Conservation (phyloP, 2,888 invertebrate species). For the Brenthis daphne region DNA sequence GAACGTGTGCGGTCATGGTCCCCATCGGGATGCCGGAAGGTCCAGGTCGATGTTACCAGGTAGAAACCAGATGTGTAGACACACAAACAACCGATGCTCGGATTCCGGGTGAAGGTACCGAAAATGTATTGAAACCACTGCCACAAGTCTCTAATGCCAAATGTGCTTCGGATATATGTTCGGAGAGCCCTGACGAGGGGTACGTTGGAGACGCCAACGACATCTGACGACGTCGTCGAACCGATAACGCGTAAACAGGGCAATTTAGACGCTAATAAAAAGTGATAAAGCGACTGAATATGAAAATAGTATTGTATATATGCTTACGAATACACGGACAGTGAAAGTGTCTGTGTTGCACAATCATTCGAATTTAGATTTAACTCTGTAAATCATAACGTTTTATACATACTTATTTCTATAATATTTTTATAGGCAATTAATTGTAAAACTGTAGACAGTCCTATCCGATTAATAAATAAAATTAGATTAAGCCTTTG, state of each 20-base stretch:
- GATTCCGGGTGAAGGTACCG: constrained; percentile 67
- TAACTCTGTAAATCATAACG: constrained; percentile 33
- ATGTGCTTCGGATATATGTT: constrained; percentile 79
- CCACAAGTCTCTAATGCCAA: constrained; percentile 76
- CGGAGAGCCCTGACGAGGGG: constrained; percentile 93
- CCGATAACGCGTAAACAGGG: constrained; percentile 72
- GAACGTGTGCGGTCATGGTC: constrained; percentile 79
- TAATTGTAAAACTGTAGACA: constrained; percentile 33
- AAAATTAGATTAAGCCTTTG: constrained; percentile 1
- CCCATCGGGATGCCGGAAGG: constrained; percentile 73
- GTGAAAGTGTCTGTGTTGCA: constrained; percentile 40
- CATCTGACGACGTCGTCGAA: constrained; percentile 84
- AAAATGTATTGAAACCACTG: constrained; percentile 67
- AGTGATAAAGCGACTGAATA: constrained; percentile 81
- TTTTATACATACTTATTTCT: constrained; percentile 38
- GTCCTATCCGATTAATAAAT: constrained; percentile 23
- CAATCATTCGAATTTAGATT: constrained; percentile 36
- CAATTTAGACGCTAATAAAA: constrained; percentile 69
- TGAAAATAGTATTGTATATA: constrained; percentile 64
- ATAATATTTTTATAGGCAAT: constrained; percentile 39
- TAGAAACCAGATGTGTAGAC: constrained; percentile 83
- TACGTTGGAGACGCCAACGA: constrained; percentile 91
- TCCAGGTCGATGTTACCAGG: constrained; percentile 76
- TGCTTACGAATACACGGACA: constrained; percentile 35
- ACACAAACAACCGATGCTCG: constrained; percentile 83